Evolutionary conservation across 2,113 vertebrate genomes (phyloP), one percentile per base, ranked within the genome.

Genomic region (Micronycteris hirsuta): DNA sequence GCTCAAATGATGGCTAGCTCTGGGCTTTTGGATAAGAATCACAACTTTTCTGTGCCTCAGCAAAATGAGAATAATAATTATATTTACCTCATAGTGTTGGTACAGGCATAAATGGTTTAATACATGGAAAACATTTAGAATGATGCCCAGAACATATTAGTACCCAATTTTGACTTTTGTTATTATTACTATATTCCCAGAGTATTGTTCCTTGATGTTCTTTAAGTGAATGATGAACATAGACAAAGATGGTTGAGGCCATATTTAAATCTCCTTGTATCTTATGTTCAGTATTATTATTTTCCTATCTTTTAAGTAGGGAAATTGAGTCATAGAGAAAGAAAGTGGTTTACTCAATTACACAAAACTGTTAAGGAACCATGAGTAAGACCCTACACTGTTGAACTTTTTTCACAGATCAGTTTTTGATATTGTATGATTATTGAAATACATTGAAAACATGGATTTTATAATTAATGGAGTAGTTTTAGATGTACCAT

Each of bases 21-120:
- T 92, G 43, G 56, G 52, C 19, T 84, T 96, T 92, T 11, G 71
- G 45, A 15, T 68, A 92, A 56, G 65, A 93, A 65, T 81, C 24
- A 49, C 49, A 91, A 93, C 41, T 95, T 93, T 77, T 84, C 67
- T 91, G 68, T 54, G n/a, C 38, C 49, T 97, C n/a, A 68, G 45
- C 5, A 96, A 89, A 89, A 77, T 89, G n/a, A 47, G 38, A 7
- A 61, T 91, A 80, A 93, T 91, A 88, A 73, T 84, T 56, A 61
- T 41, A 68, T 80, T 80, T 95, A 94, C 7, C 9, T 76, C 41
- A 38, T 52, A 71, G 20, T 20, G 31, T n/a, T 94, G 28, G 71
- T 78, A 15, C 67, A 80, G 77, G 26, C 16, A 74, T 24, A 77
- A n/a, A 68, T 82, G 38, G 15, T 65, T 86, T 77, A 54, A 71